Conservation (phyloP, 2,113 vertebrate genomes). For the Perca flavescens region DNA sequence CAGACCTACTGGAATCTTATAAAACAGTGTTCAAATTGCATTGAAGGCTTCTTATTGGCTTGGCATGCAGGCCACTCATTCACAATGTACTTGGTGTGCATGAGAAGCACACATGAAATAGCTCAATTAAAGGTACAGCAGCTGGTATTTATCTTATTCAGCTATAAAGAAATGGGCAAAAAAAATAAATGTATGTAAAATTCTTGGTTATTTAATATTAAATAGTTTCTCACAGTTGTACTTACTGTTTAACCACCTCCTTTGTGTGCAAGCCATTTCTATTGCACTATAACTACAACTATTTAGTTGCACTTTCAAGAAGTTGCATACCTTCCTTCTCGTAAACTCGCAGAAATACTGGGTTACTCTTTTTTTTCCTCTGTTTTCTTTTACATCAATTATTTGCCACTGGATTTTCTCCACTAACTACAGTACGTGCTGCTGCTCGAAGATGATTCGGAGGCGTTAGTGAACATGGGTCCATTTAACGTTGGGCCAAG, state of each 20-base stretch:
- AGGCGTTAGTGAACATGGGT: constrained; percentile 34
- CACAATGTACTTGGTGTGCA: not conserved
- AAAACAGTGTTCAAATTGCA: constrained; percentile 46
- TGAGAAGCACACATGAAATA: constrained; percentile 13
- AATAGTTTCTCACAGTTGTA: not conserved
- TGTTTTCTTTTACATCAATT: constrained; percentile 73
- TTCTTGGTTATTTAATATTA: not conserved
- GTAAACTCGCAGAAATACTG: constrained; percentile 15
- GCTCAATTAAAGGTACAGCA: constrained; percentile 10
- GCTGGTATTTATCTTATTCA: not conserved
- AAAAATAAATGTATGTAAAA: not conserved
- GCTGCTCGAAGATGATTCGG: constrained; percentile 18
- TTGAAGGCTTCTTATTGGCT: constrained; percentile 24
- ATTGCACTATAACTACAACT: not conserved
- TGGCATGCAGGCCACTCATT: not conserved
- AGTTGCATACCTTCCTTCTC: constrained; percentile 6
- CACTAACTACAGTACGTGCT: constrained; percentile 7
- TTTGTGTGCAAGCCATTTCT: constrained; percentile 26
- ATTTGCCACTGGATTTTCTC: constrained; percentile 58
- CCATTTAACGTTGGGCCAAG: constrained; percentile 23
- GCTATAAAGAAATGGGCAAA: not conserved
- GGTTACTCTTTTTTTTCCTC: constrained; percentile 23
- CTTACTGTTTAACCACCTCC: constrained; percentile 25
- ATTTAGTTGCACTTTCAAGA: constrained; percentile 50
- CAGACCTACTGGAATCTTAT: constrained; percentile 53